A percentile compares a stretch with the other conserved stretches of the same genome.
These are phyloP conservation scores for Pelodiscus sinensis DNA, from an alignment of 2,113 vertebrate species.

Conservation along the genomic window DNA sequence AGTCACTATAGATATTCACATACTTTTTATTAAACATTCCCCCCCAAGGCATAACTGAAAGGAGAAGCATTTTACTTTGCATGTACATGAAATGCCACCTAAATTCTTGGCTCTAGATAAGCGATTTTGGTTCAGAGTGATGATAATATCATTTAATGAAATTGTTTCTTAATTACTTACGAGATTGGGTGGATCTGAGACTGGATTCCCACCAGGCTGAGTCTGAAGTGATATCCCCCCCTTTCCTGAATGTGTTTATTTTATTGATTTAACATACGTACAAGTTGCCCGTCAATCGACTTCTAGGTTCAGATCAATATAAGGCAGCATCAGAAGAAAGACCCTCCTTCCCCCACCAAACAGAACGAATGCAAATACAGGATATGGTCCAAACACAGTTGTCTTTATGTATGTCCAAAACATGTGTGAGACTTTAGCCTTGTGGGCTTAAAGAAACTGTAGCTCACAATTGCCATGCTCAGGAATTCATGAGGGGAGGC, in stretches of 20 bases:
- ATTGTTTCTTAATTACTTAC: conserved; percentile 69
- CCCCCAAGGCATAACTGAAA: conserved; percentile 41
- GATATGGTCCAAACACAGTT: not conserved
- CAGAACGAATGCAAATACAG: not conserved
- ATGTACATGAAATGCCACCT: conserved; percentile 5
- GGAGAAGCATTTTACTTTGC: conserved; percentile 43
- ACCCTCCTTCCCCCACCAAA: not conserved
- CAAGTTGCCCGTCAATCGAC: not conserved
- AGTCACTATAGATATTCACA: conserved; percentile 7
- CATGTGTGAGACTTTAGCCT: not conserved
- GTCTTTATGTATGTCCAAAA: not conserved
- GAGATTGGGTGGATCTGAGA: conserved; percentile 50
- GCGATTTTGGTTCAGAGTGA: conserved; percentile 58
- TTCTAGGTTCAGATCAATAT: conserved; percentile 30
- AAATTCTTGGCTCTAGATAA: conserved; percentile 54
- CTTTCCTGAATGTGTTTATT: conserved; percentile 35
- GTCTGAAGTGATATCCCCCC: not conserved
- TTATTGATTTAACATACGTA: conserved; percentile 9
- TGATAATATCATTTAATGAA: conserved; percentile 51
- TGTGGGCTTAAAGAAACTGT: not conserved
- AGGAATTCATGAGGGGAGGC: not conserved
- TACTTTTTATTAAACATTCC: not conserved
- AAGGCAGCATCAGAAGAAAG: not conserved
- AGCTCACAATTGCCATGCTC: not conserved
- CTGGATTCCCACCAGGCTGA: conserved; percentile 47